A percentile compares a stretch with the other conserved stretches of the same genome.
These are phyloP conservation scores for Stercorarius parasiticus DNA, from an alignment of 2,113 vertebrate species.

Conservation along the genomic window DNA sequence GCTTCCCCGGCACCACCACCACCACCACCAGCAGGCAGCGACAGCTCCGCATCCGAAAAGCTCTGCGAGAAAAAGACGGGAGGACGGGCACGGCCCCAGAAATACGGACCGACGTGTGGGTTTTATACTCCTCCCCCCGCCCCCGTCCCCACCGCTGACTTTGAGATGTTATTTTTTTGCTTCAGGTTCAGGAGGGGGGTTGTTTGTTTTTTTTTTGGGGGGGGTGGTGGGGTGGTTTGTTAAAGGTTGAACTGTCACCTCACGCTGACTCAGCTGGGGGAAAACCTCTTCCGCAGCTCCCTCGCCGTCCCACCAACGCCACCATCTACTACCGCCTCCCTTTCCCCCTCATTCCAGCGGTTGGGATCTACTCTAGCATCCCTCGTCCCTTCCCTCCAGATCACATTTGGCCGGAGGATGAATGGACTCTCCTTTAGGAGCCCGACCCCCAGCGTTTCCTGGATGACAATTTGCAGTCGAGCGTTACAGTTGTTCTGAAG, in stretches of 20 bases:
- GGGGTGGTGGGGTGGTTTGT: rapidly evolving
- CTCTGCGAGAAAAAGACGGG: not conserved
- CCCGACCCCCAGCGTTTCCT: not conserved
- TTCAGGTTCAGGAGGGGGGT: not conserved
- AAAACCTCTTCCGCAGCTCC: not conserved
- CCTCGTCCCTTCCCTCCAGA: not conserved
- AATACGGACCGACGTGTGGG: too few relatives aligned
- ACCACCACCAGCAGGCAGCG: not conserved
- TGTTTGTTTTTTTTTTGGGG: not conserved
- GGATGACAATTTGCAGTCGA: not conserved
- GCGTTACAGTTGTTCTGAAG: not conserved
- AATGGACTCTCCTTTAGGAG: not conserved
- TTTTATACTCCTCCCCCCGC: not conserved
- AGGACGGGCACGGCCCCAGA: not conserved
- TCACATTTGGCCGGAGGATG: not conserved
- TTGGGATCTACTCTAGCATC: not conserved
- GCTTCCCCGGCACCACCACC: not conserved
- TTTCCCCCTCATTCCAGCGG: not conserved
- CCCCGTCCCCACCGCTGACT: too few relatives aligned
- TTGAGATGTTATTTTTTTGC: not conserved
- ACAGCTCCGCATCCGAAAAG: not conserved
- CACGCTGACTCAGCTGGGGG: rapidly evolving
- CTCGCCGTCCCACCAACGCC: not conserved
- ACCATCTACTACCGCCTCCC: not conserved
- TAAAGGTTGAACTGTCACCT: not conserved